Evolutionary conservation across 2,113 vertebrate genomes (phyloP), one percentile per base, ranked within the genome.

Genomic region (Osmerus eperlanus): DNA sequence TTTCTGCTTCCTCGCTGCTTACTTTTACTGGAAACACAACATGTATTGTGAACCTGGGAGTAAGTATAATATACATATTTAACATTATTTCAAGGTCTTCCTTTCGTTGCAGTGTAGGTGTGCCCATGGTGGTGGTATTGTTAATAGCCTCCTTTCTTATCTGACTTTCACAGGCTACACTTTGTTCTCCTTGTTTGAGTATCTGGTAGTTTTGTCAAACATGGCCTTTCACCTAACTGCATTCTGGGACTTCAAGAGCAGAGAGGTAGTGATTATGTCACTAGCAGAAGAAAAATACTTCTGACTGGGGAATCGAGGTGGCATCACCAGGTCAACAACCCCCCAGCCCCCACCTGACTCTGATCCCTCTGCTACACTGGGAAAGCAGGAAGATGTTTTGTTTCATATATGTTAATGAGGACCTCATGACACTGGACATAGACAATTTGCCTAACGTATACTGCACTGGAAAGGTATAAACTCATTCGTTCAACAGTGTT

Each of bases 191-290:
- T 77, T 96, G 83, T 93, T 94, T 90, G 97, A 99, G 89, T 99
- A 99, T 86, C 86, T 96, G 21, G 94, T 98, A 15, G 97, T 99
- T 28, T 87, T 99, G 25, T 95, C 93, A 89, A 99, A 98, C 88
- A 98, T 99, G 95, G 96, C 94, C 32, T 99, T 98, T 91, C 97
- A 98, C 90, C 93, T 97, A 89, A 99, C 96, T 0, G 95, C 96
- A 14, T 91, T 94, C 84, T 97, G 94, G 96, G 97, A 99, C 88
- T 99, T 99, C 15, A 92, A 94, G 70, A 95, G 91, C 90, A 94
- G 93, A 77, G 95, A 97, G 71, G 90, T 99, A 78, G 89, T 95
- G 83, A 85, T 99, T 76, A 85, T 93, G 83, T 94, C 95, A 0
- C 90, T 90, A 68, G 87, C 89, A 41, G 95, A 96, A 86, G 93